phyloP scores from a whole-genome alignment of 2,797 vertebrate species.

The Discoglossus pictus region DNA sequence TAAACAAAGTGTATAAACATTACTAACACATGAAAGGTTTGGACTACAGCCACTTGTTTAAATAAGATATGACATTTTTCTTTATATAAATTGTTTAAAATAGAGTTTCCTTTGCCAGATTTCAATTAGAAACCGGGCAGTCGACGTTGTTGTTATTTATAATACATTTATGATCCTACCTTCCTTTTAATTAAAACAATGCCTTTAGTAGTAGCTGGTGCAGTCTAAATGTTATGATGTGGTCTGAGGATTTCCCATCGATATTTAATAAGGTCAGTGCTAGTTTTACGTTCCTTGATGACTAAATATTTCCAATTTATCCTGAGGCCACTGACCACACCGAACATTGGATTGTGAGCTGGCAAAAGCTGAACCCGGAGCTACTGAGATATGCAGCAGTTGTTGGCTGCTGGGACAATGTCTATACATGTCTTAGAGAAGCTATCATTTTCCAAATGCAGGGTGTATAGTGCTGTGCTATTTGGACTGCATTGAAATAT shows the following conservation, averaged over 20 bases:
- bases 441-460: too few species aligned
- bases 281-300: neutral
- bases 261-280: neutral
- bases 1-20: conserved; percentile 7
- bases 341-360: too few species aligned
- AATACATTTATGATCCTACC: conserved; percentile 1
- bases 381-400: too few species aligned
- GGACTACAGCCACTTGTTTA: conserved; percentile 12
- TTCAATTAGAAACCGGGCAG: neutral
- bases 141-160: neutral
- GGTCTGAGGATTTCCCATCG: conserved; percentile 4
- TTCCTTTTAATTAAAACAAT: neutral
- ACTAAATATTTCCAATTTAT: too few species aligned
- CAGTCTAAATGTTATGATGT: too few species aligned
- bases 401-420: too few species aligned
- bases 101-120: neutral
- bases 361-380: too few species aligned
- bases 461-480: too few species aligned
- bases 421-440: too few species aligned
- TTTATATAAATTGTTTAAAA: neutral
- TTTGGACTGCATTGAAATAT: too few species aligned
- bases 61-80: neutral
- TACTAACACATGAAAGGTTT: conserved; percentile 2
- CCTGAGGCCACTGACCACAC: too few species aligned
- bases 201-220: too few species aligned